phyloP scores from a whole-genome alignment of 2,113 vertebrate species.

The Paradoxurus hermaphroditus region DNA sequence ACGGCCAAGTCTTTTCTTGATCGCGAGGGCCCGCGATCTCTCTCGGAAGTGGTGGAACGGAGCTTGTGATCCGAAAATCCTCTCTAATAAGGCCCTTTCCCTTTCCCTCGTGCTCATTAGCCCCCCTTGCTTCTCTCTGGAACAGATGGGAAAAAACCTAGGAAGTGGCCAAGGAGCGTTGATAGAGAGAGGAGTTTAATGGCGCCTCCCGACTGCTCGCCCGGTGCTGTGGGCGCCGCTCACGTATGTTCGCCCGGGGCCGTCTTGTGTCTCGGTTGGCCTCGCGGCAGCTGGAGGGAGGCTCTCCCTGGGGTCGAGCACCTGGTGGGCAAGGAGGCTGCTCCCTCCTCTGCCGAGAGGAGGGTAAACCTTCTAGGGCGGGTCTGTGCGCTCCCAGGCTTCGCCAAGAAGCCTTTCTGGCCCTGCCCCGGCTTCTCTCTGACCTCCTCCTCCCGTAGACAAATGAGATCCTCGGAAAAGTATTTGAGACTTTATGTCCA shows the following conservation, averaged over 20 bases:
- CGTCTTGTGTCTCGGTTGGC: constrained; percentile 1
- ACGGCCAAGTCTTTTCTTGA: not conserved
- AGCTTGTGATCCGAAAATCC: not conserved
- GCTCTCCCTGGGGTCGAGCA: constrained; percentile 52
- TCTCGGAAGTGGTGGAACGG: not conserved
- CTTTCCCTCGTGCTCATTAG: not conserved
- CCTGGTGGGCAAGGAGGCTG: not conserved
- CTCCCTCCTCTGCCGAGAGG: not conserved
- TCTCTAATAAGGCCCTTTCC: not conserved
- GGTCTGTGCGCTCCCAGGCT: not conserved
- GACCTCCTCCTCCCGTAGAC: constrained; percentile 63
- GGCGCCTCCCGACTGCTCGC: not conserved
- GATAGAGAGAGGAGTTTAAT: not conserved
- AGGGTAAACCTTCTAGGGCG: not conserved
- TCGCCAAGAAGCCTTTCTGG: not conserved
- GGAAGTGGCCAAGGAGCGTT: constrained; percentile 1
- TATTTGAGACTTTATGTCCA: constrained; percentile 76
- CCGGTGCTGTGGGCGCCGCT: not conserved
- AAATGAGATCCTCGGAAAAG: constrained; percentile 76
- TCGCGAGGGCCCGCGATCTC: not conserved
- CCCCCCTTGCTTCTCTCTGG: not conserved
- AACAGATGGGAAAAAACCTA: not conserved
- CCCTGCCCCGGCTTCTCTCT: constrained; percentile 55
- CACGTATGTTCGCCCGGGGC: not conserved
- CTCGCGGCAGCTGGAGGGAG: not conserved